A percentile compares a stretch with the other conserved stretches of the same genome.
These are phyloP conservation scores for Uromys caudimaculatus DNA, from an alignment of 2,797 vertebrate genomes.

Conservation along the genomic window DNA sequence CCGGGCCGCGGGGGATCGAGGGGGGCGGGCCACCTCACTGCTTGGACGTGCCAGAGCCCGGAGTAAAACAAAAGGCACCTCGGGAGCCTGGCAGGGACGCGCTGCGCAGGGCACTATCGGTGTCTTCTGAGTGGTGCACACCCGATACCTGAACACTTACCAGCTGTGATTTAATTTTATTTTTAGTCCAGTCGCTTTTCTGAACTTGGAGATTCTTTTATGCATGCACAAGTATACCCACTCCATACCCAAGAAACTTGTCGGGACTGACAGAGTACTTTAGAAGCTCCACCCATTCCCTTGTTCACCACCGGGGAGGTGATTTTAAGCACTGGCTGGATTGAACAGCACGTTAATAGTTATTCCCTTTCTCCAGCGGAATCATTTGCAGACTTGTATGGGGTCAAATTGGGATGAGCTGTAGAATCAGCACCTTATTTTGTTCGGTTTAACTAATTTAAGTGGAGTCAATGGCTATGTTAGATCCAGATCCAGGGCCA, in stretches of 20 bases:
- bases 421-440: background rate
- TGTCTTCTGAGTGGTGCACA: background rate
- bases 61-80: background rate
- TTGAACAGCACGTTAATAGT: background rate
- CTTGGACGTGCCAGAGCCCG: background rate
- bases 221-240: background rate
- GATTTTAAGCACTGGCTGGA: background rate
- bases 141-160: background rate
- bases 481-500: background rate
- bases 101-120: slow-evolving; percentile 27
- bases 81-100: background rate
- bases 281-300: background rate
- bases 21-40: background rate
- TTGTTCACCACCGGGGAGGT: background rate
- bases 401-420: background rate
- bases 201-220: background rate
- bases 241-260: background rate
- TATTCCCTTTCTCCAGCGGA: background rate
- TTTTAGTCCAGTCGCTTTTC: background rate
- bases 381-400: background rate
- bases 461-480: background rate
- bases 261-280: background rate
- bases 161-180: background rate
- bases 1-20: background rate
- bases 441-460: background rate